Base-by-base conservation (phyloP, 2,113 vertebrate species). In the Tringa solitaria region DNA sequence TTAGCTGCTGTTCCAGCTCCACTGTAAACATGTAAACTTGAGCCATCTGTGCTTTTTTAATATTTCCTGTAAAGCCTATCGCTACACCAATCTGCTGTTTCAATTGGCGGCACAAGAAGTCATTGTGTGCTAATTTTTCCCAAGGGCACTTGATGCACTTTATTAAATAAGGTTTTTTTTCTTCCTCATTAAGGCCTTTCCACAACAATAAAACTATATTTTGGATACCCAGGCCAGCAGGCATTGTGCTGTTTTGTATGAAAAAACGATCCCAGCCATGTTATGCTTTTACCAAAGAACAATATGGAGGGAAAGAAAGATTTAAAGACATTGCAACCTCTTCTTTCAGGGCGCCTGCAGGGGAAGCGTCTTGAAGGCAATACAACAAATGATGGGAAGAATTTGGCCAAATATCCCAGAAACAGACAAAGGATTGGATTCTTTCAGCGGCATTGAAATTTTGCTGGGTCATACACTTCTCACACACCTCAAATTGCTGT, bases 111-210 rank as follows among this genome's bases (percentile, higher is more conserved):
- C 93, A 97, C 94, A 97, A 97, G 93, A 97, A 98, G 94, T 96
- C 97, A 96, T 97, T 97, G 96, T 98, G 96, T 97, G 89, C 94
- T 98, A 96, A 97, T 97, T 97, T 97, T 95, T 97, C 97, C 97
- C 96, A 83, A 93, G 95, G 97, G 97, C 92, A 94, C 70, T 95
- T 95, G 94, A 97, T 97, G 94, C 91, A 96, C 95, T 97, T 98
- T 96, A 97, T 97, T 97, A 97, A 98, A 97, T 84, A 91, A 61
- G 12, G 18, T 81, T 96, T 37, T 96, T 96, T 97, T 97, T 95
- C 80, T 95, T 97, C 95, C 89, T 97, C 92, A 86, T 90, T 81
- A 96, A 96, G 73, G 84, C 88, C 60, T 95, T 97, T 97, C 94
- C 76, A 97, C 91, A 94, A 95, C 96, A 97, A 95, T 95, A 97